Evolutionary conservation across 2,888 invertebrate species (phyloP), one percentile per base, ranked within the genome.

Genomic region (Phortica okadai): DNA sequence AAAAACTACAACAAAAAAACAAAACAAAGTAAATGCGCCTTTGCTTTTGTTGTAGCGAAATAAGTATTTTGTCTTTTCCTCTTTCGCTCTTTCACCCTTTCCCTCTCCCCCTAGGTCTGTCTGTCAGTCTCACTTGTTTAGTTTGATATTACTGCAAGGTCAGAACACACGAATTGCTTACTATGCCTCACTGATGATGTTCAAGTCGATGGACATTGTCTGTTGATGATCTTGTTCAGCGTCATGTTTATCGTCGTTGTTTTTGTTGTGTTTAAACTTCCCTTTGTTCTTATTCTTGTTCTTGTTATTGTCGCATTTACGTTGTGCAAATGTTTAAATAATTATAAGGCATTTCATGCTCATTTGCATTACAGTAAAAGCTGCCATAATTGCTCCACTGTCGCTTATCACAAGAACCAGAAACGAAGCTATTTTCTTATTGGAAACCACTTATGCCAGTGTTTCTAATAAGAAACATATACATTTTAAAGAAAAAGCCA

Each of bases 291-390:
- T 41, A 11, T 33, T 64, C 11, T 33, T 64, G 6, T n/a, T 14
- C 21, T 8, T 59, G 8, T 21, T 6, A 64, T 2, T 11, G 77
- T 42, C 41, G 74, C 59, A 25, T 25, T 70, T 16, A 50, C 62
- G 42, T 21, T 21, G 7, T 73, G 77, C 80, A 81, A 72, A 72
- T 82, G 80, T 74, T 72, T 41, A 67, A 73, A 42, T 74, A 66
- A 82, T 82, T 81, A 77, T 56, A n/a, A n/a, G 7, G 1, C 73
- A 58, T 75, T 74, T 62, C 62, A 59, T 76, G 79, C 79, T 85
- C 83, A 78, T 66, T 66, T 54, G 67, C 16, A 45, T 44, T 74
- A 42, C 21, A 16, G 16, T 58, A 41, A 73, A 79, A 77, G 59
- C 41, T 67, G 56, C 41, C 74, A 33, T 33, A 33, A 33, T 33